Percentiles rank a stretch among this genome's conserved stretches.
Evolutionary conservation across 2,888 invertebrate species (phyloP).

Genomic region (Drosophila subquinaria): DNA sequence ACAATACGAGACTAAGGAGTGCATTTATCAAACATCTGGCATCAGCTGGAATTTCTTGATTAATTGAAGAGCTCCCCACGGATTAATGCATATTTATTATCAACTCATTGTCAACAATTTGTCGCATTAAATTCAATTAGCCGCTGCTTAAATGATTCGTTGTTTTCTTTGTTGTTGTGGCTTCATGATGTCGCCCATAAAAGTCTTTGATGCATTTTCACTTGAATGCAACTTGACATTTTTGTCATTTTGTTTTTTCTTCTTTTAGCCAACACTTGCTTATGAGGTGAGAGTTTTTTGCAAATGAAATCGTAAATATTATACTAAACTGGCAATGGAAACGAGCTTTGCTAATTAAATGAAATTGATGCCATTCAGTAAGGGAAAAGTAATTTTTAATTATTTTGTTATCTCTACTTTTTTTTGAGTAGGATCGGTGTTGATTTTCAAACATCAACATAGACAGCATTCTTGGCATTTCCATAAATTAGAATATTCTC

Average conservation of each 20-base stretch:
- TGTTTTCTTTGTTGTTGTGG: constrained; percentile 25
- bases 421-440: neutral
- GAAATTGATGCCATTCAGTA: constrained; percentile 5
- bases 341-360: constrained; percentile 20
- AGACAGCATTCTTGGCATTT: neutral
- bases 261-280: constrained; percentile 28
- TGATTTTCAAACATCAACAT: neutral
- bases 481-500: neutral
- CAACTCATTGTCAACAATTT: constrained; percentile 19
- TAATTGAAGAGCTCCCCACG: neutral
- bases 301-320: constrained; percentile 27
- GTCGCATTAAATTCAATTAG: constrained; percentile 24
- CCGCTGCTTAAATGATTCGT: constrained; percentile 7
- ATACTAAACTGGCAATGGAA: constrained; percentile 4
- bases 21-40: constrained; percentile 12
- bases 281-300: constrained; percentile 65
- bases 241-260: constrained; percentile 32
- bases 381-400: constrained; percentile 1
- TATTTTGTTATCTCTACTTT: neutral
- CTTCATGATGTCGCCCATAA: constrained; percentile 40
- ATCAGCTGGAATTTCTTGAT: constrained; percentile 10
- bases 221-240: constrained; percentile 58
- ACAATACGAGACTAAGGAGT: neutral
- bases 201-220: constrained; percentile 55
- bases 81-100: constrained; percentile 17